Percentiles rank a stretch among this genome's conserved stretches.
phyloP scores from a whole-genome alignment of 2,113 vertebrate species.

The Proteles cristata region DNA sequence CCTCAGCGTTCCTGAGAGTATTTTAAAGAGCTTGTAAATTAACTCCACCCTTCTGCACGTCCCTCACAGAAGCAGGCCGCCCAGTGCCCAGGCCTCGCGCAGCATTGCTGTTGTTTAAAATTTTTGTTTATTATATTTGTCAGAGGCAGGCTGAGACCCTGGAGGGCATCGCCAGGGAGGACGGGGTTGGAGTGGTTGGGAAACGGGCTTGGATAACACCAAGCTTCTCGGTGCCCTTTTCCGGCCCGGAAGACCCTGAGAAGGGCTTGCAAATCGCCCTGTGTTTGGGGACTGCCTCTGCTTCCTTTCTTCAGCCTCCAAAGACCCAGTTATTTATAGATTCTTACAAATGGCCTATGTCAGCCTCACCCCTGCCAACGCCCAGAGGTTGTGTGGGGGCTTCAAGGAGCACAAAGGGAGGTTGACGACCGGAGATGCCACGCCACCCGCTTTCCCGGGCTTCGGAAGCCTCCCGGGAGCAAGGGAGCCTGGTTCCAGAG shows the following conservation, averaged over 20 bases:
- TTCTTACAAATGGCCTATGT: rapidly evolving
- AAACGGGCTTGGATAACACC: background rate
- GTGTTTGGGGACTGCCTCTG: background rate
- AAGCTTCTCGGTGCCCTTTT: background rate
- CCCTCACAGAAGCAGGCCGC: background rate
- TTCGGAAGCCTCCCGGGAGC: rapidly evolving
- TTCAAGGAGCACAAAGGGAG: background rate
- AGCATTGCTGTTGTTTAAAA: background rate
- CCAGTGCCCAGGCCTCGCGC: rapidly evolving
- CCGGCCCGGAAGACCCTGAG: background rate
- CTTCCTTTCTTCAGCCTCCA: background rate
- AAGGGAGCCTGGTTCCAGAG: background rate
- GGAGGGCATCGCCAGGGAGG: background rate
- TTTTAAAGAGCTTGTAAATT: conserved; percentile 57
- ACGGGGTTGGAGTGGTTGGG: rapidly evolving
- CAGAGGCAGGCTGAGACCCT: conserved; percentile 14
- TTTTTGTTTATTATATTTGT: background rate
- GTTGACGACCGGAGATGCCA: rapidly evolving
- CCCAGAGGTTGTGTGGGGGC: background rate
- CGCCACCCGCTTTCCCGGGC: background rate
- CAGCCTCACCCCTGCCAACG: background rate
- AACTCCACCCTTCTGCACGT: background rate
- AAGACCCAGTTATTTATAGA: conserved; percentile 41
- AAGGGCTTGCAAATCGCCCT: background rate
- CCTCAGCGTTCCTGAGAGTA: conserved; percentile 43